phyloP scores from a whole-genome alignment of 1,140 invertebrate genomes.

The Drosophila kepulauana region DNA sequence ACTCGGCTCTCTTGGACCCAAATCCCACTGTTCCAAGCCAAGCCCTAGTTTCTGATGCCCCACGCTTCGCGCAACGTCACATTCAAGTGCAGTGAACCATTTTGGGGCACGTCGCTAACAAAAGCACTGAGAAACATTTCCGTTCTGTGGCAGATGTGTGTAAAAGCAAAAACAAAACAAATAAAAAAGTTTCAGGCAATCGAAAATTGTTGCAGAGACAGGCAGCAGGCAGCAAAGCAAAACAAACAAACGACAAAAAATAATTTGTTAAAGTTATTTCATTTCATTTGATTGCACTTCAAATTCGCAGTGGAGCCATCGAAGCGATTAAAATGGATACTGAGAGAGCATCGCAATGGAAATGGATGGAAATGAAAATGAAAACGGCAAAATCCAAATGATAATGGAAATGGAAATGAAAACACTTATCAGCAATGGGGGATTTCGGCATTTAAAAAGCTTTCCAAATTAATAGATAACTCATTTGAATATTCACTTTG shows the following conservation, averaged over 20 bases:
- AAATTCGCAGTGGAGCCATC: conserved; percentile 33
- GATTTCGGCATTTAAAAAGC: conserved; percentile 1
- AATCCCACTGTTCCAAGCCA: conserved; percentile 17
- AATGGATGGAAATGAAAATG: conserved; percentile 10
- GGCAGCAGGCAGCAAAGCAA: neutral
- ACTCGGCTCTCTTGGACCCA: conserved; percentile 23
- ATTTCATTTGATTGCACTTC: conserved; percentile 47
- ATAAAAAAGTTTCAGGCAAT: conserved; percentile 34
- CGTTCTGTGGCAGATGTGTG: conserved; percentile 73
- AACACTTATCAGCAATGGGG: conserved; percentile 1
- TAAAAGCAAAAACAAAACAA: conserved; percentile 53
- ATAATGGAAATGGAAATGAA: conserved; percentile 10
- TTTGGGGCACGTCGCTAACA: conserved; percentile 70
- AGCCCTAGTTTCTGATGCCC: conserved; percentile 18
- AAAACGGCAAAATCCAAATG: conserved; percentile 15
- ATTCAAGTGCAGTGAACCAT: conserved; percentile 81
- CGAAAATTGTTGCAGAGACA: conserved; percentile 21
- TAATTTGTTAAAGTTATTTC: conserved; percentile 47
- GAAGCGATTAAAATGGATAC: conserved; percentile 38
- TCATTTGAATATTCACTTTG: neutral
- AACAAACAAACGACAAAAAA: conserved; percentile 20
- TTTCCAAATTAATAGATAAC: conserved; percentile 1
- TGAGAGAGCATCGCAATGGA: conserved; percentile 14
- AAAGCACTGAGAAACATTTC: conserved; percentile 66
- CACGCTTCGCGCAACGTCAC: conserved; percentile 7